These are phyloP conservation scores for Marisa cornuarietis DNA, from an alignment of 1,140 invertebrate species.

Conservation along the genomic window DNA sequence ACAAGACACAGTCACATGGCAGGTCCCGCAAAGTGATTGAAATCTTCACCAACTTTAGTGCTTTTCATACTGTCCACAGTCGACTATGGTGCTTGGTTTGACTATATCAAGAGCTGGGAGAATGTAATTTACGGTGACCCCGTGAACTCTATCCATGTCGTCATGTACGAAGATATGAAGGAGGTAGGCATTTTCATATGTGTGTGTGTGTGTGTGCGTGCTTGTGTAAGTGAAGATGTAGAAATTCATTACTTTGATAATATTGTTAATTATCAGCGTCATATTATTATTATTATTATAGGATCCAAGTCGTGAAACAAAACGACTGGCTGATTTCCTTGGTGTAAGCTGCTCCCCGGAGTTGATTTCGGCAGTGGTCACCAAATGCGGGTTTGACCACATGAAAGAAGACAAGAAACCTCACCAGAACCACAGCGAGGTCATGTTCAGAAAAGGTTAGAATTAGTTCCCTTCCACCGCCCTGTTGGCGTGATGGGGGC, in stretches of 20 bases:
- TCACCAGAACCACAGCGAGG: not conserved
- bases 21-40: no score
- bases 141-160: constrained; percentile 28
- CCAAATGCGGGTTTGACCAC: constrained; percentile 29
- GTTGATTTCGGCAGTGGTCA: constrained; percentile 8
- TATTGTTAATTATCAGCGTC: not conserved
- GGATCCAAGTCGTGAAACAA: constrained; percentile 21
- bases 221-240: not conserved
- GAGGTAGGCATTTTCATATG: constrained; percentile 22
- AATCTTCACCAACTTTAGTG: no score
- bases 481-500: no score
- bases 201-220: not conserved
- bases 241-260: not conserved
- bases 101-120: constrained; percentile 43
- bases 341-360: constrained; percentile 4
- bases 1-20: no score
- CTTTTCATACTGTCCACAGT: constrained; percentile 26
- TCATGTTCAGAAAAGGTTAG: constrained; percentile 39
- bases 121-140: constrained; percentile 30
- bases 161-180: constrained; percentile 46
- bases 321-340: constrained; percentile 26
- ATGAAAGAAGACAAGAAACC: constrained; percentile 27
- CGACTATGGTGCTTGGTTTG: constrained; percentile 50
- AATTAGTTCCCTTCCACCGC: no score
- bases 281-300: constrained; percentile 1